These are phyloP conservation scores for Drosophila trapezifrons DNA, from an alignment of 1,140 invertebrate species.

Conservation along the genomic window DNA sequence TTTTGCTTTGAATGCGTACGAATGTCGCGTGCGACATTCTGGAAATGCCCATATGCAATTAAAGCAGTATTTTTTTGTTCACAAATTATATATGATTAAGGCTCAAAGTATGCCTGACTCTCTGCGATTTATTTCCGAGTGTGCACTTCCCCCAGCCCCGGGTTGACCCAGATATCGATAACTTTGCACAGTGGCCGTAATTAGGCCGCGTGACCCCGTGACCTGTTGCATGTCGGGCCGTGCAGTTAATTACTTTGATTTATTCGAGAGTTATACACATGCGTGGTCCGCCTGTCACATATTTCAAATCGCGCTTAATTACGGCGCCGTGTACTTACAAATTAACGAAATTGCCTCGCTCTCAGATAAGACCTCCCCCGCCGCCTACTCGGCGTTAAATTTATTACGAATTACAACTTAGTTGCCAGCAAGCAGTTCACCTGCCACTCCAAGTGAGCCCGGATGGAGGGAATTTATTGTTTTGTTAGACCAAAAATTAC, in stretches of 20 bases:
- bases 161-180: slow-evolving; percentile 35
- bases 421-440: slow-evolving; percentile 27
- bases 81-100: too few relatives aligned
- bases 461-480: slow-evolving; percentile 46
- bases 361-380: slow-evolving; percentile 16
- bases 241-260: slow-evolving; percentile 80
- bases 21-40: too few relatives aligned
- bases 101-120: too few relatives aligned
- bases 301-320: slow-evolving; percentile 79
- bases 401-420: slow-evolving; percentile 53
- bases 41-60: too few relatives aligned
- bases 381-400: slow-evolving; percentile 1
- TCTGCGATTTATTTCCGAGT: slow-evolving; percentile 15
- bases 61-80: too few relatives aligned
- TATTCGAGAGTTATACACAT: slow-evolving; percentile 66
- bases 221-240: slow-evolving; percentile 67
- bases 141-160: slow-evolving; percentile 5
- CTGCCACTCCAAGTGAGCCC: slow-evolving; percentile 35
- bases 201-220: slow-evolving; percentile 54
- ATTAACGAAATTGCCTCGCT: slow-evolving; percentile 61
- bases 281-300: slow-evolving; percentile 63
- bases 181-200: slow-evolving; percentile 19
- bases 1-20: too few relatives aligned
- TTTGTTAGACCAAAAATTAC: slow-evolving; percentile 64
- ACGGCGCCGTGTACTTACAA: slow-evolving; percentile 69